phyloP scores from a whole-genome alignment of 2,113 vertebrate genomes.

The Pipra filicauda region DNA sequence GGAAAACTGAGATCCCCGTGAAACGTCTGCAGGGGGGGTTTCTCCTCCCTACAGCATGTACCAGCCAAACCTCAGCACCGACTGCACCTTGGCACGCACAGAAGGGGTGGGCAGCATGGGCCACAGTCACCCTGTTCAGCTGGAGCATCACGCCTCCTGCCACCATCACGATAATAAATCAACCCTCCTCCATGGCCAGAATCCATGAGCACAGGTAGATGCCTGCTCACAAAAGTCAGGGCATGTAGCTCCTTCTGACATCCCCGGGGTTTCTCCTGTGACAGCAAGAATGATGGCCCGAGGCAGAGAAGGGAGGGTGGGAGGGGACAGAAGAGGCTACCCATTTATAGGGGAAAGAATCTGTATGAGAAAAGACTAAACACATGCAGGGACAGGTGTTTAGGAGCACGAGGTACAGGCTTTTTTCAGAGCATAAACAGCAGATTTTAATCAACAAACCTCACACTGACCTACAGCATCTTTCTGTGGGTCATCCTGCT shows the following conservation, averaged over 20 bases:
- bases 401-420: not conserved
- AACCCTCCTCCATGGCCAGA: not conserved
- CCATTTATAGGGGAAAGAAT: not conserved
- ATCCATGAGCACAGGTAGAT: not conserved
- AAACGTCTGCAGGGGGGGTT: not conserved
- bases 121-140: not conserved
- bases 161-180: fast-evolving
- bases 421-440: not conserved
- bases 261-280: not conserved
- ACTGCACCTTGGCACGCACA: not conserved
- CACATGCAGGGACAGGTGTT: not conserved
- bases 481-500: not conserved
- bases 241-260: not conserved
- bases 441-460: not conserved
- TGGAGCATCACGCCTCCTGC: not conserved
- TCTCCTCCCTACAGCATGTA: not conserved
- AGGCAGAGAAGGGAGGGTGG: not conserved
- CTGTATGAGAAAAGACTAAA: not conserved
- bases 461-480: not conserved
- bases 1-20: not conserved
- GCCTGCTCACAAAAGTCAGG: not conserved
- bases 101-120: fast-evolving
- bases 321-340: not conserved
- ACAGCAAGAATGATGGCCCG: not conserved
- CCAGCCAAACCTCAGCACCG: not conserved